phyloP scores from a whole-genome alignment of 2,888 invertebrate species.

The Leptopilina drosophilae region DNA sequence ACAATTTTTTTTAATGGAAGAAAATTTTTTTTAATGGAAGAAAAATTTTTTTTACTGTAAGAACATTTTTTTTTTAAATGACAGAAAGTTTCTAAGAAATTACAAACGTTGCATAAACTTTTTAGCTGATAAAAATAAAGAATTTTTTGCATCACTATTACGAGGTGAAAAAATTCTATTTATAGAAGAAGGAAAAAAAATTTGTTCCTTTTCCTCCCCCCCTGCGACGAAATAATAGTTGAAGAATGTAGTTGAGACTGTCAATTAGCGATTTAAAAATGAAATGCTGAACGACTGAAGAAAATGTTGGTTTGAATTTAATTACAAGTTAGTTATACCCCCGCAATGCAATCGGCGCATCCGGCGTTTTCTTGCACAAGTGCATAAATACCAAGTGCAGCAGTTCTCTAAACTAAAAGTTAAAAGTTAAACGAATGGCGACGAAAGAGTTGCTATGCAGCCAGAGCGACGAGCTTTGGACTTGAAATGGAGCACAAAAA shows the following conservation, averaged over 20 bases:
- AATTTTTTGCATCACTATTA: too few species aligned
- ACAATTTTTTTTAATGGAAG: too few species aligned
- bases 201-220: background rate
- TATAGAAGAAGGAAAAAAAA: background rate
- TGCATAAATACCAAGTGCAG: constrained; percentile 33
- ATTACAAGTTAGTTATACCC: constrained; percentile 19
- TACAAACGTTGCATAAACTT: too few species aligned
- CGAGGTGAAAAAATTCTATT: background rate
- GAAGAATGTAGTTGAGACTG: constrained; percentile 3
- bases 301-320: constrained; percentile 40
- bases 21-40: too few species aligned
- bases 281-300: constrained; percentile 30
- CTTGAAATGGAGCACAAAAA: constrained; percentile 37
- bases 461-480: constrained; percentile 9
- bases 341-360: constrained; percentile 36
- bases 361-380: constrained; percentile 40
- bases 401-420: constrained; percentile 26
- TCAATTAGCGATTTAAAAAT: constrained; percentile 28
- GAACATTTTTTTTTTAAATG: too few species aligned
- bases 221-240: background rate
- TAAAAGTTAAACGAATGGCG: background rate
- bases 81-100: too few species aligned
- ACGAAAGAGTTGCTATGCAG: constrained; percentile 33
- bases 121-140: too few species aligned
- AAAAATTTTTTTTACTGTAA: too few species aligned